Evolutionary conservation across 2,113 vertebrate genomes (phyloP).

Genomic region (Cebidichthys violaceus): DNA sequence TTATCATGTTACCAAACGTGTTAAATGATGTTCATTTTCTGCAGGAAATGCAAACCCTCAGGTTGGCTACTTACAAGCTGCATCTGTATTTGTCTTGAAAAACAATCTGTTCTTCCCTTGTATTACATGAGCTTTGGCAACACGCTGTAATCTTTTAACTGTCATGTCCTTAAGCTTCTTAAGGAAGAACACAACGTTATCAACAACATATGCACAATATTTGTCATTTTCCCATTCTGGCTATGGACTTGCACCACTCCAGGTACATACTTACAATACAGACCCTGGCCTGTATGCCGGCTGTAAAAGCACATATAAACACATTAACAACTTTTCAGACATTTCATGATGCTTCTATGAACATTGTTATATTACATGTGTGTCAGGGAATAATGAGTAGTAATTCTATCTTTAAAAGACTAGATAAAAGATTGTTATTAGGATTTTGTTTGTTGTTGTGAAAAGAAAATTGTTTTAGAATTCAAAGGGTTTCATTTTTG

Average conservation of each 20-base stretch:
- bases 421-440: background rate
- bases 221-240: background rate
- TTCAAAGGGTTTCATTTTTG: background rate
- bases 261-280: background rate
- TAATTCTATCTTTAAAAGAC: background rate
- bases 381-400: background rate
- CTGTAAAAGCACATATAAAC: background rate
- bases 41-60: constrained; percentile 6
- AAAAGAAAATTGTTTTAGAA: background rate
- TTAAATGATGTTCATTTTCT: constrained; percentile 14
- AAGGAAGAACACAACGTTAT: constrained; percentile 12
- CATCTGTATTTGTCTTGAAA: constrained; percentile 18
- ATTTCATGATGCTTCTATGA: background rate
- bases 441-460: background rate
- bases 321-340: too few species aligned
- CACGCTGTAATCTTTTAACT: background rate
- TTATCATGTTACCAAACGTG: background rate
- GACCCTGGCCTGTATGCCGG: background rate
- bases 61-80: constrained; percentile 7
- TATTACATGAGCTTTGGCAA: constrained; percentile 21
- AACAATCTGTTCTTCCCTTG: constrained; percentile 1
- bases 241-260: background rate
- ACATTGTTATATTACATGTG: background rate
- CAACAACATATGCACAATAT: background rate
- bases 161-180: constrained; percentile 20